phyloP scores from a whole-genome alignment of 2,888 invertebrate species.

The Chromoteleia sp. region DNA sequence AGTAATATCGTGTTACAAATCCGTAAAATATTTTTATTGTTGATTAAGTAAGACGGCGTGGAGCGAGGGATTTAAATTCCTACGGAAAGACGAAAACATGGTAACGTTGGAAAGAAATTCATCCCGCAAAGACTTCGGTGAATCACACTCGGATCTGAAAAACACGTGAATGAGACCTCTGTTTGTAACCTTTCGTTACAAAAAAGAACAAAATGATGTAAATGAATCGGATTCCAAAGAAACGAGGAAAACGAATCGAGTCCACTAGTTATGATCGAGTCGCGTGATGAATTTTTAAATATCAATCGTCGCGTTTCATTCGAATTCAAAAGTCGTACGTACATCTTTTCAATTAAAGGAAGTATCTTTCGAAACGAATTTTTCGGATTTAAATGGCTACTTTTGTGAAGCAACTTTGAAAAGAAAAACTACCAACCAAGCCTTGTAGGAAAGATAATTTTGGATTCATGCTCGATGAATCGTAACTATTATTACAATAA shows the following conservation, averaged over 20 bases:
- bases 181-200: slow-evolving; percentile 35
- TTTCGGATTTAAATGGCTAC: too few species aligned
- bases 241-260: slow-evolving; percentile 24
- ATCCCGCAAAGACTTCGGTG: slow-evolving; percentile 13
- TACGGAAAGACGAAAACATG: neutral
- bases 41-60: slow-evolving; percentile 7
- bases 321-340: neutral
- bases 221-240: slow-evolving; percentile 39
- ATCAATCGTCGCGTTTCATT: too few species aligned
- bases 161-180: slow-evolving; percentile 28
- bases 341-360: neutral
- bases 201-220: slow-evolving; percentile 37
- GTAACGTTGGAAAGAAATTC: slow-evolving; percentile 15
- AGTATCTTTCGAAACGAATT: too few species aligned
- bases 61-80: slow-evolving; percentile 21
- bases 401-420: too few species aligned
- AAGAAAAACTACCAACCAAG: too few species aligned
- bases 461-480: too few species aligned
- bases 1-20: neutral
- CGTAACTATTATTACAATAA: too few species aligned
- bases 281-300: slow-evolving; percentile 41
- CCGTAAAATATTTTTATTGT: slow-evolving; percentile 32
- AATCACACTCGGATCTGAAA: slow-evolving; percentile 28
- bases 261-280: slow-evolving; percentile 46
- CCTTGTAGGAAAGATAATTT: too few species aligned